Conservation (phyloP, 2,888 invertebrate species). For the Euphydryas editha region DNA sequence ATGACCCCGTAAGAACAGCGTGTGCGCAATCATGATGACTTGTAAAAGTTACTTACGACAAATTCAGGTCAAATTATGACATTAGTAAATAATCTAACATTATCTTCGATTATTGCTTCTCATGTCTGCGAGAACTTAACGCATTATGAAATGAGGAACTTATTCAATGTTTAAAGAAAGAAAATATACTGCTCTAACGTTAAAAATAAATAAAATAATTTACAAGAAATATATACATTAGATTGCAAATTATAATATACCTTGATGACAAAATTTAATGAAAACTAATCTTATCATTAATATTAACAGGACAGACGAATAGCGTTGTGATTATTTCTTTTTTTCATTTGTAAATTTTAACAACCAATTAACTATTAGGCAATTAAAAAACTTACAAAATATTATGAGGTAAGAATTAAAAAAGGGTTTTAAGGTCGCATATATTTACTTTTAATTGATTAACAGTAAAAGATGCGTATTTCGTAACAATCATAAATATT, state of each 20-base stretch:
- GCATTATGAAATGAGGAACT: constrained; percentile 34
- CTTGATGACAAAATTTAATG: too few species aligned
- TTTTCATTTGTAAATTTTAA: background rate
- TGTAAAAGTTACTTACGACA: constrained; percentile 21
- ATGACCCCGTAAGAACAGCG: constrained; percentile 22
- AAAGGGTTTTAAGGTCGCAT: constrained; percentile 17
- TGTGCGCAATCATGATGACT: constrained; percentile 38
- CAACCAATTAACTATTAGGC: too few species aligned
- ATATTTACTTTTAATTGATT: constrained; percentile 9
- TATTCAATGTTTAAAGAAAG: constrained; percentile 18
- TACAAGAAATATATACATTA: too few species aligned
- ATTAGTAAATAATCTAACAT: constrained; percentile 25
- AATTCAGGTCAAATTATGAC: constrained; percentile 37
- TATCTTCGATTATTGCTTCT: constrained; percentile 30
- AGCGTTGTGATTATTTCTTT: background rate
- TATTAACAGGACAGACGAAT: too few species aligned
- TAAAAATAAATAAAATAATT: constrained; percentile 25
- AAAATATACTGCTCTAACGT: constrained; percentile 26
- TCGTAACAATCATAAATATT: constrained; percentile 19
- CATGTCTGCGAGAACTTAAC: constrained; percentile 30
- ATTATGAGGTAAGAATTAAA: background rate
- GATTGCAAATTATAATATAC: too few species aligned
- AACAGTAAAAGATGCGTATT: constrained; percentile 18
- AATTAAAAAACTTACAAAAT: background rate
- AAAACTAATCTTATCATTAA: too few species aligned